Evolutionary conservation across 1,140 invertebrate genomes (phyloP).

Genomic region (Eciton burchellii): DNA sequence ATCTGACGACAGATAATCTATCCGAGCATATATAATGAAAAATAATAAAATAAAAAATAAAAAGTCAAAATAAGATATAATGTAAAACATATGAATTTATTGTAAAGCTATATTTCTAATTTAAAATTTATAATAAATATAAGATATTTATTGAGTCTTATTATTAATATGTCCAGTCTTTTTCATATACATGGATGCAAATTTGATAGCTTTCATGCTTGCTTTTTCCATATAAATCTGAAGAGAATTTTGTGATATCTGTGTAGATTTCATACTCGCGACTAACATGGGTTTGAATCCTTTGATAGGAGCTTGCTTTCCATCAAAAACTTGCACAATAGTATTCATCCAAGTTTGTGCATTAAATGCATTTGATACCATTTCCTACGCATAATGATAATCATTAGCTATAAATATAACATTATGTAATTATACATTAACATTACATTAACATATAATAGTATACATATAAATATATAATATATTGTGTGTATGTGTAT

Average conservation of each 20-base stretch:
- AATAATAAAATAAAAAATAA: not conserved
- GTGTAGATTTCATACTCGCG: conserved; percentile 87
- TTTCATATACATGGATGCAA: conserved; percentile 82
- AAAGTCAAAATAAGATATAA: not conserved
- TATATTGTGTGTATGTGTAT: not conserved
- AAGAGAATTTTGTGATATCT: conserved; percentile 84
- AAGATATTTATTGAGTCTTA: not conserved
- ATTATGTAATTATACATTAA: conserved; percentile 44
- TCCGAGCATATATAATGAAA: not conserved
- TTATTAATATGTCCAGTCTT: conserved; percentile 35
- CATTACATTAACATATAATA: no score
- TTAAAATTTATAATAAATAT: not conserved
- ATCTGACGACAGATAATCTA: not conserved
- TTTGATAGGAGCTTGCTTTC: conserved; percentile 81
- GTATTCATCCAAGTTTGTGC: conserved; percentile 88
- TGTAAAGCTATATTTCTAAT: not conserved
- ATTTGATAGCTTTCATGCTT: conserved; percentile 84
- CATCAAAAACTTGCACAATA: conserved; percentile 85
- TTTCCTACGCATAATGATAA: conserved; percentile 79
- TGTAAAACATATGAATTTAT: conserved; percentile 27
- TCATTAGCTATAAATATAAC: conserved; percentile 31
- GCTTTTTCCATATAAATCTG: conserved; percentile 85
- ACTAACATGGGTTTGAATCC: conserved; percentile 86
- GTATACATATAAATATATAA: conserved; percentile 46
- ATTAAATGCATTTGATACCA: conserved; percentile 85